Evolutionary conservation across 2,888 invertebrate genomes (phyloP).

Genomic region (Drosophila fulvimacula): DNA sequence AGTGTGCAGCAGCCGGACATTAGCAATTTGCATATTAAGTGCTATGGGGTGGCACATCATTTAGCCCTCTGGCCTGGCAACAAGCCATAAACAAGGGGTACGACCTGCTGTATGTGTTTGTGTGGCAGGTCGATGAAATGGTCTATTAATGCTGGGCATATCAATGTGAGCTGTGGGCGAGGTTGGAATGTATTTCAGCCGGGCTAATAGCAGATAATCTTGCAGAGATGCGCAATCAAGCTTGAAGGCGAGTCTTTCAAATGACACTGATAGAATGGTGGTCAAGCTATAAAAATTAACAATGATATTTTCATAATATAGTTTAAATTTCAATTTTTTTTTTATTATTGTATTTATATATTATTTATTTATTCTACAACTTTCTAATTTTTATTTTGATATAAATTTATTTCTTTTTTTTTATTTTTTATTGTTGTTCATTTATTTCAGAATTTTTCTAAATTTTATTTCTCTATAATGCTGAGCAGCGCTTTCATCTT

Average conservation of each 20-base stretch:
- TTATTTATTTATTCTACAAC: too few relatives aligned
- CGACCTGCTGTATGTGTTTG: slow-evolving; percentile 5
- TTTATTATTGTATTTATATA: too few relatives aligned
- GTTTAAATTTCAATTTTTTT: background rate
- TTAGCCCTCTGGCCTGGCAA: slow-evolving; percentile 18
- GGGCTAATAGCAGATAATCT: background rate
- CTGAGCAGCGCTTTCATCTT: background rate
- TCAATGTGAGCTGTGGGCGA: slow-evolving; percentile 16
- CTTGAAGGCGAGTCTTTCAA: too few relatives aligned
- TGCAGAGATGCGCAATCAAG: background rate
- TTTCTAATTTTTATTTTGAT: too few relatives aligned
- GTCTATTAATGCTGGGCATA: slow-evolving; percentile 29
- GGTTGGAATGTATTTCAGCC: background rate
- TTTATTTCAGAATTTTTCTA: too few relatives aligned
- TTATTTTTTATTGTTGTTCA: too few relatives aligned
- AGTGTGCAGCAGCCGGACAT: slow-evolving; percentile 33
- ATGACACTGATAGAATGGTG: background rate
- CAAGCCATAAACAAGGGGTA: slow-evolving; percentile 14
- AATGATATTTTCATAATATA: background rate
- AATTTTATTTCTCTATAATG: background rate
- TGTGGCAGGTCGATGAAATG: slow-evolving; percentile 38
- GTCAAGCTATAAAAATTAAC: background rate
- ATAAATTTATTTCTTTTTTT: too few relatives aligned
- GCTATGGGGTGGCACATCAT: slow-evolving; percentile 21
- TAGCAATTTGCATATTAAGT: slow-evolving; percentile 68